Percentiles rank a stretch among this genome's conserved stretches.
These are phyloP conservation scores for Chrysodeixis includens DNA, from an alignment of 2,888 invertebrate species.

Conservation along the genomic window DNA sequence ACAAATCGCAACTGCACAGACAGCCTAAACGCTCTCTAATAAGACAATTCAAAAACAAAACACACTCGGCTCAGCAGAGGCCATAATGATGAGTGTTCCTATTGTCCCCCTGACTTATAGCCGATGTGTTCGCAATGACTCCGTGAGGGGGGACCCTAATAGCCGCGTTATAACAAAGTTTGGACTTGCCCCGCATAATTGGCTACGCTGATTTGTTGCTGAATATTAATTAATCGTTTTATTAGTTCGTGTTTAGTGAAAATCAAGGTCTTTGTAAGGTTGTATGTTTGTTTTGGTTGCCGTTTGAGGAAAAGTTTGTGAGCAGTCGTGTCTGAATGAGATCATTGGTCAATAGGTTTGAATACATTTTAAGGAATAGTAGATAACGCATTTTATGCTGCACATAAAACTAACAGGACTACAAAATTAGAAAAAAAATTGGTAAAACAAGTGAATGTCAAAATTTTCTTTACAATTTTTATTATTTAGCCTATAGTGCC, in stretches of 20 bases:
- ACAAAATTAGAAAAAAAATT: too few relatives aligned
- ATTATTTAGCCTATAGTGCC: too few relatives aligned
- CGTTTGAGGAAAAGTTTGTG: too few relatives aligned
- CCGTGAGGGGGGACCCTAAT: constrained; percentile 77
- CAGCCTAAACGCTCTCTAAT: constrained; percentile 73
- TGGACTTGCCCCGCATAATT: constrained; percentile 67
- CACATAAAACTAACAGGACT: too few relatives aligned
- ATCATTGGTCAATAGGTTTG: too few relatives aligned
- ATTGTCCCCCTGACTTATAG: constrained; percentile 81
- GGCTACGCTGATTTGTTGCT: constrained; percentile 69
- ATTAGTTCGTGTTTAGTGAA: constrained; percentile 53
- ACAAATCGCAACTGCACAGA: constrained; percentile 57
- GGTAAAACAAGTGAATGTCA: too few relatives aligned
- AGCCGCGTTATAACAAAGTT: constrained; percentile 71
- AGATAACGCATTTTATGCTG: too few relatives aligned
- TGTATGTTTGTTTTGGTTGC: constrained; percentile 15
- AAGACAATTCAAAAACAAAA: constrained; percentile 80
- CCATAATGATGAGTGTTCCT: constrained; percentile 79
- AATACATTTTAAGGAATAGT: too few relatives aligned
- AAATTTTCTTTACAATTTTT: too few relatives aligned
- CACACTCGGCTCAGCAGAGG: constrained; percentile 74
- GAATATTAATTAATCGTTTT: constrained; percentile 68
- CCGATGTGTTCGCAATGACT: constrained; percentile 72
- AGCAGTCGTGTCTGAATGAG: too few relatives aligned
- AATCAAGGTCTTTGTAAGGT: constrained; percentile 57